These are phyloP conservation scores for Lepidurus apus DNA, from an alignment of 1,140 invertebrate genomes.

Conservation along the genomic window DNA sequence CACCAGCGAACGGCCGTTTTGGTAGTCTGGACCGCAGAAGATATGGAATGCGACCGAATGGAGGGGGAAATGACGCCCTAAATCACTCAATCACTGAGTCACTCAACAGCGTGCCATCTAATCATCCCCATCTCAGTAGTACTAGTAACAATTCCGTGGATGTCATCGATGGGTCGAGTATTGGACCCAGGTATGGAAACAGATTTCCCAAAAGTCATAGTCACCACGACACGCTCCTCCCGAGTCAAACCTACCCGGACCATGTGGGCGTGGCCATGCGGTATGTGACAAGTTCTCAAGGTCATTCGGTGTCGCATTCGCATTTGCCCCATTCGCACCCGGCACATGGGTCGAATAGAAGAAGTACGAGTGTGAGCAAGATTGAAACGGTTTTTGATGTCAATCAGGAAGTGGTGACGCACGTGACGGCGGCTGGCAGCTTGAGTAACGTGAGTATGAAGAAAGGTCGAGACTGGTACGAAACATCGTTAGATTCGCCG, in stretches of 20 bases:
- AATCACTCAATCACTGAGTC: constrained; percentile 37
- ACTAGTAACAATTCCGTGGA: constrained; percentile 32
- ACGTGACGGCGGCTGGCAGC: constrained; percentile 5
- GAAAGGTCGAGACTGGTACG: constrained; percentile 61
- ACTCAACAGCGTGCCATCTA: constrained; percentile 38
- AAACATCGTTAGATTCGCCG: constrained; percentile 61
- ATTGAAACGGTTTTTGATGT: constrained; percentile 31
- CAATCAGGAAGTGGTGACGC: constrained; percentile 27
- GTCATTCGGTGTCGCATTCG: background rate
- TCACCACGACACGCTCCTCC: constrained; percentile 40
- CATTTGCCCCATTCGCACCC: constrained; percentile 41
- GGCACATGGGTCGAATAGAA: constrained; percentile 55
- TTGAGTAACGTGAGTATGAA: constrained; percentile 37
- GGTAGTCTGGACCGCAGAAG: constrained; percentile 57
- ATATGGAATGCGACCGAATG: background rate
- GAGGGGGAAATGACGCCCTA: constrained; percentile 41
- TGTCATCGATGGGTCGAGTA: constrained; percentile 31
- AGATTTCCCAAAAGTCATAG: constrained; percentile 29
- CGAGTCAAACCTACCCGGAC: constrained; percentile 48
- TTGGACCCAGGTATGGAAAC: constrained; percentile 33
- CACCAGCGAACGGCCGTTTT: constrained; percentile 38
- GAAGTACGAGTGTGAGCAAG: constrained; percentile 42
- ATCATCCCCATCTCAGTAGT: constrained; percentile 39
- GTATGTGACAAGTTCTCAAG: constrained; percentile 36
- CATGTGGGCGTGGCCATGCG: constrained; percentile 44